Evolutionary conservation across 2,113 vertebrate species (phyloP).

Genomic region (Microcebus tavaratra): DNA sequence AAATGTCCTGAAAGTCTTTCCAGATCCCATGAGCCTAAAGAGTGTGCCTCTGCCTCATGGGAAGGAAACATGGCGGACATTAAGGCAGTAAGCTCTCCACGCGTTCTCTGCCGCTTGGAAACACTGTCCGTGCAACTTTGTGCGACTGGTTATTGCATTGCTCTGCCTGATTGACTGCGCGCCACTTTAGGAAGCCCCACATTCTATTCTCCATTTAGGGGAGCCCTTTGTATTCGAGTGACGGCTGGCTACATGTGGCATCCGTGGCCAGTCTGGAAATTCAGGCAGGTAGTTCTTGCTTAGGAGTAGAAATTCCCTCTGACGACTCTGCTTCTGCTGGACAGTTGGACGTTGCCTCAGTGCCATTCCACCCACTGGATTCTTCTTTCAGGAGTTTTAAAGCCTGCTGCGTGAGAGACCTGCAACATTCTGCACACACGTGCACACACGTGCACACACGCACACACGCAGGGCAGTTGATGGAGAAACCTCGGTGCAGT

Average conservation of each 20-base stretch:
- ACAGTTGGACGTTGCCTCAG: neutral
- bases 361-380: neutral
- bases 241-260: neutral
- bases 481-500: neutral
- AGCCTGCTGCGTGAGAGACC: neutral
- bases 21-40: neutral
- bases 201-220: neutral
- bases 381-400: neutral
- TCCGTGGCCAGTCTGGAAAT: conserved; percentile 13
- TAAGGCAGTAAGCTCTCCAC: neutral
- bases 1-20: neutral
- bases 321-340: neutral
- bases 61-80: neutral
- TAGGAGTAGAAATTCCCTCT: neutral
- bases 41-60: neutral
- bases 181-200: neutral
- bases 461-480: neutral
- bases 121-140: neutral
- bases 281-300: neutral
- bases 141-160: neutral
- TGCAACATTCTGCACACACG: neutral
- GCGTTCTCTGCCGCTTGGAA: neutral
- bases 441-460: neutral
- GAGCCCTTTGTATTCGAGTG: neutral
- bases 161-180: neutral